Conservation (phyloP, 2,797 vertebrate species). For the Fistularia tabacaria region DNA sequence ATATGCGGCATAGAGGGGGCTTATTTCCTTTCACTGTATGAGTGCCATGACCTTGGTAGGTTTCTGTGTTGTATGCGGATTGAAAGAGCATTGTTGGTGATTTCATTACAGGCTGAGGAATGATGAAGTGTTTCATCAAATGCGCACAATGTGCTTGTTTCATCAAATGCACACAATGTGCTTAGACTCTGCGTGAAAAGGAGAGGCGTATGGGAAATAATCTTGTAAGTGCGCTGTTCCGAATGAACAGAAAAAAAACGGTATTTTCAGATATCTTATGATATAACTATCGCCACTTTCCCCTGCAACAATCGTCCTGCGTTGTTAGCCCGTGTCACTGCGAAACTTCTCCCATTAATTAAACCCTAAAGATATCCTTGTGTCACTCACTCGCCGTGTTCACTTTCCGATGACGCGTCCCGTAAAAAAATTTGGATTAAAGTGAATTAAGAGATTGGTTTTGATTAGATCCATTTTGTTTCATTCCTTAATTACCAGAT, state of each 20-base stretch:
- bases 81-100: slow-evolving; percentile 17
- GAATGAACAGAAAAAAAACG: not conserved
- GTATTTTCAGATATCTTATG: no score
- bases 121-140: slow-evolving; percentile 41
- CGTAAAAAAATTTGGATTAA: slow-evolving; percentile 60
- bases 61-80: slow-evolving; percentile 27
- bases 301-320: no score
- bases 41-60: slow-evolving; percentile 47
- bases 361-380: slow-evolving; percentile 45
- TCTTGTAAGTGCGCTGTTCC: not conserved
- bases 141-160: slow-evolving; percentile 23
- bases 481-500: slow-evolving; percentile 53
- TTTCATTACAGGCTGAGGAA: slow-evolving; percentile 29
- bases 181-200: slow-evolving; percentile 6
- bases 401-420: slow-evolving; percentile 47
- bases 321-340: no score
- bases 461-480: slow-evolving; percentile 64
- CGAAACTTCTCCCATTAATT: no score
- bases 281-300: no score
- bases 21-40: slow-evolving; percentile 43
- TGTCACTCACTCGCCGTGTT: slow-evolving; percentile 43
- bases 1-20: slow-evolving; percentile 29
- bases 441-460: slow-evolving; percentile 63
- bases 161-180: slow-evolving; percentile 21
- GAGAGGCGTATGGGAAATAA: slow-evolving; percentile 7